Evolutionary conservation across 2,888 invertebrate genomes (phyloP), one percentile per base, ranked within the genome.

Genomic region (Pachliopta kotzebuea): DNA sequence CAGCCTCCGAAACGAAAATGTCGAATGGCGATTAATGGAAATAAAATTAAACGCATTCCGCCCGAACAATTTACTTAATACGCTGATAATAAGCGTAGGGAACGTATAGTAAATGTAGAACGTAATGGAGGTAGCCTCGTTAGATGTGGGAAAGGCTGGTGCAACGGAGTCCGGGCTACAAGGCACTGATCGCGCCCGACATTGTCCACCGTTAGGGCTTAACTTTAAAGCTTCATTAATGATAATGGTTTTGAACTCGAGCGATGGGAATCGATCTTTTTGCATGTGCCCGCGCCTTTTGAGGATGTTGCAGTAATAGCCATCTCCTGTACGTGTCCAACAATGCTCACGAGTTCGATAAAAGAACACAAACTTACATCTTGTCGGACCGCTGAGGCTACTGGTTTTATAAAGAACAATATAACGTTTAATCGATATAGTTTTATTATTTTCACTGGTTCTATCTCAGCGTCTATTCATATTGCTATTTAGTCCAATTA

Each of bases 91-190:
- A 88, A 88, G 85, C 82, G 84, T 74, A 77, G 78, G 80, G 86
- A 85, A 85, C 86, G 85, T 85, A 88, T 87, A 85, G 88, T 88
- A 88, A 86, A 85, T 79, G 86, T 79, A 79, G 79, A 76, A 80
- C 81, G 88, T 88, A 90, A 88, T 90, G 84, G 85, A 80, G 84
- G 85, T 79, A 85, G 88, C 78, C 89, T 90, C 81, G 89, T 91
- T 91, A 90, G 86, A 88, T 89, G 89, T 90, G 90, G 91, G 91
- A 90, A 90, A 78, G 80, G 67, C 68, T 72, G 71, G 74, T 37
- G 62, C 42, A n/a, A 70, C 69, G 74, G 71, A 69, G 71, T 72
- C 70, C 69, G 79, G 77, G 74, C 78, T 85, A 86, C 87, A 88
- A 76, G 87, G 83, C 80, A 83, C 80, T 79, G 83, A 81, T 81